These are phyloP conservation scores for Platichthys stellatus DNA, from an alignment of 2,113 vertebrate species.

Conservation along the genomic window DNA sequence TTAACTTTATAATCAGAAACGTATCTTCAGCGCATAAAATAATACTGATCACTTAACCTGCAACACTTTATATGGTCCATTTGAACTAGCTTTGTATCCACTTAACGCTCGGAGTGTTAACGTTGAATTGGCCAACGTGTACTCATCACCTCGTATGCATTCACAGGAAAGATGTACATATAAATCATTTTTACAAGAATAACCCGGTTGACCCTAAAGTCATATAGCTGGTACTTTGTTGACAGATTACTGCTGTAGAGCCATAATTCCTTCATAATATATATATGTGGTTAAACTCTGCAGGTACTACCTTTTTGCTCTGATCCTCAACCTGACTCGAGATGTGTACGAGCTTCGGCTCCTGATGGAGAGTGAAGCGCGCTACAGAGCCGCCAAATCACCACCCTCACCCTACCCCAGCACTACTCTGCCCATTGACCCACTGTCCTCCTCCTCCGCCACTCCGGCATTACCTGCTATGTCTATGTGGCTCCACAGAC, in stretches of 20 bases:
- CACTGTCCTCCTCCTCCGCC: conserved; percentile 16
- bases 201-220: too few relatives aligned
- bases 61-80: background rate
- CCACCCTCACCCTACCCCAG: conserved; percentile 12
- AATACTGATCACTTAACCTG: background rate
- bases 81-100: background rate
- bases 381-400: conserved; percentile 33
- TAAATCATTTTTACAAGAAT: too few relatives aligned
- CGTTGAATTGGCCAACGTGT: too few relatives aligned
- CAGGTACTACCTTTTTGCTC: conserved; percentile 93
- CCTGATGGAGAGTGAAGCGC: conserved; percentile 83
- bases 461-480: conserved; percentile 26
- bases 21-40: background rate
- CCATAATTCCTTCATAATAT: too few relatives aligned
- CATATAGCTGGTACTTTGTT: too few relatives aligned
- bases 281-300: background rate
- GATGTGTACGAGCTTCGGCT: conserved; percentile 89
- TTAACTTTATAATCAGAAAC: background rate
- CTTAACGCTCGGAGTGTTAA: too few relatives aligned
- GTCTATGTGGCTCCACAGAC: conserved; percentile 65
- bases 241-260: too few relatives aligned
- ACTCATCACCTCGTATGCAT: too few relatives aligned
- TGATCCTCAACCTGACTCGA: conserved; percentile 91
- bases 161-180: too few relatives aligned
- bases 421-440: conserved; percentile 22